Evolutionary conservation across 2,888 invertebrate genomes (phyloP).

Genomic region (Leucophora obtusa): DNA sequence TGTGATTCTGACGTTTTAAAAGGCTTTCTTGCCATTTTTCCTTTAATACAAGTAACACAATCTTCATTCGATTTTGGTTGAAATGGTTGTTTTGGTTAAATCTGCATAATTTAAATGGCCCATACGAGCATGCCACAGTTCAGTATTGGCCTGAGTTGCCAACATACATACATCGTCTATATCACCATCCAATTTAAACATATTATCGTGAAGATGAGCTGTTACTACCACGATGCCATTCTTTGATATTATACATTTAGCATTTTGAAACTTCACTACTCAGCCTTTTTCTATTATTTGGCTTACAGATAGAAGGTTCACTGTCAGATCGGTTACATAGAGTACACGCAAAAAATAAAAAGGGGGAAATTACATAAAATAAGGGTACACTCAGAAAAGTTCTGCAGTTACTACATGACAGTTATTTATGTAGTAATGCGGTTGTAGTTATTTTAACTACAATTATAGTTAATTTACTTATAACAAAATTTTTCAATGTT

Average conservation of each 20-base stretch:
- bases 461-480: too few relatives aligned
- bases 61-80: neutral
- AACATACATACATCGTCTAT: neutral
- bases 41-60: constrained; percentile 21
- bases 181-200: constrained; percentile 12
- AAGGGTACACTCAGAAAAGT: too few relatives aligned
- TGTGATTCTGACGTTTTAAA: constrained; percentile 17
- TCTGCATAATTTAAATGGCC: constrained; percentile 45
- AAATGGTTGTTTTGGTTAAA: constrained; percentile 18
- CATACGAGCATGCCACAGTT: constrained; percentile 49
- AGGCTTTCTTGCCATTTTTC: constrained; percentile 25
- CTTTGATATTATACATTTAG: constrained; percentile 14
- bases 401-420: too few relatives aligned
- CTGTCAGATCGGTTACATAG: constrained; percentile 9
- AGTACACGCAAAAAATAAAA: too few relatives aligned
- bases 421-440: too few relatives aligned
- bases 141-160: neutral
- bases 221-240: neutral
- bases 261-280: constrained; percentile 2
- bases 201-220: constrained; percentile 16
- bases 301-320: constrained; percentile 42
- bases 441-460: too few relatives aligned
- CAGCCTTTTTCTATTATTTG: constrained; percentile 30
- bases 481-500: too few relatives aligned
- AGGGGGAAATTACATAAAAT: too few relatives aligned